Conservation (phyloP, 2,888 invertebrate species). For the Heteromyza rotundicornis region DNA sequence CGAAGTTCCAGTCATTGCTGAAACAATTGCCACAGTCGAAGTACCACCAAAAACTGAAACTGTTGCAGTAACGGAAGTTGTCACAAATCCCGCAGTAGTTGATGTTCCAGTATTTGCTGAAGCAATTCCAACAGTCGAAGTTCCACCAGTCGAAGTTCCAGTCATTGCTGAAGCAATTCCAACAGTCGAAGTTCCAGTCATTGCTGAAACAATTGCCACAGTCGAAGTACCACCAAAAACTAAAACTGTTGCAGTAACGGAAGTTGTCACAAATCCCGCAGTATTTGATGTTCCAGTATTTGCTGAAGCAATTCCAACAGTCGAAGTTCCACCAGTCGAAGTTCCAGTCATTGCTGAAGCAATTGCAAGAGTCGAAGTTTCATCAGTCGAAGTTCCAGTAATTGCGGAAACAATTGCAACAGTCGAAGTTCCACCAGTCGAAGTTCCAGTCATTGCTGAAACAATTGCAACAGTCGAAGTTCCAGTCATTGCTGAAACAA, state of each 20-base stretch:
- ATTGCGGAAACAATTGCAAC: not conserved
- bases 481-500: not conserved
- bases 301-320: too few species aligned
- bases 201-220: too few species aligned
- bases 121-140: not conserved
- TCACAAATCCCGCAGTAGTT: not conserved
- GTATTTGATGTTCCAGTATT: too few species aligned
- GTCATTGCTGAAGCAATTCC: not conserved
- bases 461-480: too few species aligned
- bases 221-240: too few species aligned
- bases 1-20: not conserved
- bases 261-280: too few species aligned
- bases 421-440: not conserved
- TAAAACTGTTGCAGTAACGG: too few species aligned
- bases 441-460: not conserved
- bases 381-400: not conserved
- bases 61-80: not conserved
- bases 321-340: too few species aligned
- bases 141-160: not conserved
- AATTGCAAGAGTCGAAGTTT: not conserved
- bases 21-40: too few species aligned
- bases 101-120: not conserved
- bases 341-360: too few species aligned
- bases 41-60: not conserved
- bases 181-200: not conserved